Percentiles rank a stretch among this genome's conserved stretches.
phyloP scores from a whole-genome alignment of 2,888 invertebrate genomes.

The Volucella inanis region DNA sequence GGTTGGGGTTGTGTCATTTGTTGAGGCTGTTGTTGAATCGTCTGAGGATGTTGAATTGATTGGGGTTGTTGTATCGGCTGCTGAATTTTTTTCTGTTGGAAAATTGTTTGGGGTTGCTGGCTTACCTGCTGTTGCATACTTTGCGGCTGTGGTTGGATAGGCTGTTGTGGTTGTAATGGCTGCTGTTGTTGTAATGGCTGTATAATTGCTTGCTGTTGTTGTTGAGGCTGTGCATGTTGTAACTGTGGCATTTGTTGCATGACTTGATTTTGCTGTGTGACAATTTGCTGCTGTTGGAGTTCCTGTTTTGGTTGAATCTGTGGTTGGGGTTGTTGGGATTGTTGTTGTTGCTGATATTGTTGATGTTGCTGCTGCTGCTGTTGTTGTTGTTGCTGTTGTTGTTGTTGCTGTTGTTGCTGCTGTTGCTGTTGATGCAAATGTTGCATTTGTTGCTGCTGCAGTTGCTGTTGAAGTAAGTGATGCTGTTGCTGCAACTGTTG shows the following conservation, averaged over 20 bases:
- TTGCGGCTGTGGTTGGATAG: constrained; percentile 66
- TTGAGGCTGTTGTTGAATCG: constrained; percentile 70
- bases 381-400: constrained; percentile 78
- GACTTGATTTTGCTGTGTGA: constrained; percentile 65
- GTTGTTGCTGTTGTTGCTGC: constrained; percentile 81
- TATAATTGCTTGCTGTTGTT: not conserved
- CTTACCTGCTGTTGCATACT: constrained; percentile 72
- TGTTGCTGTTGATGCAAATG: constrained; percentile 85
- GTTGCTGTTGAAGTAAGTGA: constrained; percentile 83
- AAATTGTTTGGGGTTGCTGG: constrained; percentile 57
- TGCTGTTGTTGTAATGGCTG: not conserved
- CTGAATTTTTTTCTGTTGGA: constrained; percentile 74
- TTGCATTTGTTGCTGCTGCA: constrained; percentile 85
- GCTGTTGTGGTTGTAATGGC: constrained; percentile 52
- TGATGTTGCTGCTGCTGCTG: constrained; percentile 77
- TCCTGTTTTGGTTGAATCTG: constrained; percentile 75
- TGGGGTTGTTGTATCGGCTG: constrained; percentile 75
- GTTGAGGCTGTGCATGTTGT: constrained; percentile 14
- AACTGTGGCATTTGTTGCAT: constrained; percentile 75
- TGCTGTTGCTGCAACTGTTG: constrained; percentile 85
- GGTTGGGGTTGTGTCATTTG: constrained; percentile 67
- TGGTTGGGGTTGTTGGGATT: constrained; percentile 75
- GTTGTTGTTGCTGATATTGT: constrained; percentile 76
- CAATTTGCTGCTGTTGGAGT: constrained; percentile 54
- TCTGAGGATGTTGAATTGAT: constrained; percentile 76